Percentiles rank a stretch among this genome's conserved stretches.
These are phyloP conservation scores for Motacilla tschutschensis DNA, from an alignment of 2,113 vertebrate genomes.

Conservation along the genomic window DNA sequence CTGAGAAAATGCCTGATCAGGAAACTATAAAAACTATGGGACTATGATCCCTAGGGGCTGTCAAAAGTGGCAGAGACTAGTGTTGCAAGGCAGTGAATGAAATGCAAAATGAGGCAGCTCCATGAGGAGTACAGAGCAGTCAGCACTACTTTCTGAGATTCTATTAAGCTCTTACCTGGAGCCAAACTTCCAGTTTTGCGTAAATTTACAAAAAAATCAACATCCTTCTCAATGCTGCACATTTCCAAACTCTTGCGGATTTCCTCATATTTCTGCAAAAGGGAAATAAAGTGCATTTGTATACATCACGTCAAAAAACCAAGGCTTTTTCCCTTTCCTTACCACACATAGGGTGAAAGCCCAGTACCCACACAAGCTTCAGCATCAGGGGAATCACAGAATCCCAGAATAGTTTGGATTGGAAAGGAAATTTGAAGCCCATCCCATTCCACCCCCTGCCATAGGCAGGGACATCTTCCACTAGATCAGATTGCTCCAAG, in stretches of 20 bases:
- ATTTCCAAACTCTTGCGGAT: slow-evolving; percentile 89
- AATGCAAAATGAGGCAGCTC: background rate
- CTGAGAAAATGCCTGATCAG: background rate
- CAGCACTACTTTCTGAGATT: background rate
- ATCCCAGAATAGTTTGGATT: background rate
- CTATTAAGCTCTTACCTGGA: slow-evolving; percentile 74
- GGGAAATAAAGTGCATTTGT: background rate
- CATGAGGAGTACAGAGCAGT: background rate
- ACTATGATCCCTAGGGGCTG: background rate
- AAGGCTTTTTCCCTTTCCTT: accelerated
- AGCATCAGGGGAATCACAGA: background rate
- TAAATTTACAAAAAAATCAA: slow-evolving; percentile 87
- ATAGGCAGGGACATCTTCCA: background rate
- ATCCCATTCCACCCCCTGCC: background rate
- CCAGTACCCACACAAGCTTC: background rate
- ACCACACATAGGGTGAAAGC: background rate
- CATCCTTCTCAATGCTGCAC: slow-evolving; percentile 88
- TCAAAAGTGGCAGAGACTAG: background rate
- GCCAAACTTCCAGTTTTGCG: slow-evolving; percentile 83
- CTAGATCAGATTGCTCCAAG: background rate
- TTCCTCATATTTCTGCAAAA: slow-evolving; percentile 86
- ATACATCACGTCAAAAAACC: background rate
- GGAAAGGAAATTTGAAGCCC: background rate
- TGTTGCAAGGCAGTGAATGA: background rate
- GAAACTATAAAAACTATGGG: background rate